Base-by-base conservation (phyloP, 2,797 vertebrate species). In the Spea hammondii region DNA sequence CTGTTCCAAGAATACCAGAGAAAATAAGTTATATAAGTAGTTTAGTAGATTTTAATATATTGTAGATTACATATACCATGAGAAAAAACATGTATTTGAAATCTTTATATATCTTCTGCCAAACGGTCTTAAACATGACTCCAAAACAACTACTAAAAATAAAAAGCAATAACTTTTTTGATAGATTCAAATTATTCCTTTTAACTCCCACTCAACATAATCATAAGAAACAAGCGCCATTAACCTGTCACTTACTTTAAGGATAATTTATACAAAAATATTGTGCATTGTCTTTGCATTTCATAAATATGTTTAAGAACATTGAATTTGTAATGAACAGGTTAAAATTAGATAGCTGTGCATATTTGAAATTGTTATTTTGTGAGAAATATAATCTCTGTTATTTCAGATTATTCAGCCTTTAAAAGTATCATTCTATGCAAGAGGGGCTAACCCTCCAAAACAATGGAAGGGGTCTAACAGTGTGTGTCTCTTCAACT, bases 141-240 rank as follows among this genome's bases (percentile, higher is more conserved):
- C 14, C 14, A 17, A 62, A 45, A 65, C 12, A 44, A 65, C 45
- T 65, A 47, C 64, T 45, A 32, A 65, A 65, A 10, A 2, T 45
- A 45, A 65, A 47, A 5, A 65, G 64, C 32, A 65, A 65, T 65
- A 65, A 60, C 57, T 60, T 60, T 60, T 11, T 65, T 65, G 7
- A 65, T 47, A 46, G 8, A 65, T 65, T 45, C 6, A 65, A 65
- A 65, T 45, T 65, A 65, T 65, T 65, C 32, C 32, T 45, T 65
- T 47, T 65, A 46, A 45, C 64, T 65, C 64, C 64, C 64, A 65
- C 64, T 65, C 64, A 65, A 11, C 64, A 65, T 10, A 65, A 46
- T 46, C 8, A 44, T 65, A 44, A 65, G 47, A 45, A 65, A 47
- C 47, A 46, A 46, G 64, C 44, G 64, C 64, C 44, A 65, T 65